Base-by-base conservation (phyloP, 2,888 invertebrate genomes). In the Heliconius hortense region DNA sequence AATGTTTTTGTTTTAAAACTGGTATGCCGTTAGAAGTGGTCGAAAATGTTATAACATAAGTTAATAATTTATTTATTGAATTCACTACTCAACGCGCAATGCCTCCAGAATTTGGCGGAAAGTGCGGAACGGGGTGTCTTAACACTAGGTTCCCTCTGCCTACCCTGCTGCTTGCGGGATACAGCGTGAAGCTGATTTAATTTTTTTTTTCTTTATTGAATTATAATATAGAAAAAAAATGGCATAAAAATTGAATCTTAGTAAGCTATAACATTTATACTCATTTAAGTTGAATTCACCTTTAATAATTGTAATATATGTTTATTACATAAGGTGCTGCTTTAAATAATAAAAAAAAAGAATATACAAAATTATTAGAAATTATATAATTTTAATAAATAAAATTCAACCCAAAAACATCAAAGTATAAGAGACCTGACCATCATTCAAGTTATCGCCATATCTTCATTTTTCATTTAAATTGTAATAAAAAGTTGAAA, bases 321-420 rank as follows among this genome's bases (percentile, higher is more conserved):
- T 67, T 43, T 26, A 26, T 24, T 43, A 48, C 53, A 48, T 48
- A 21, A 68, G 68, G 67, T 68, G 67, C 43, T 28, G 67, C 43
- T 28, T 48, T 48, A 48, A 24, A 39, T 43, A 39, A 18, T 48
- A 48, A 7, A 48, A 18, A 28, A 8, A 48, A 18, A 48, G 4
- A 39, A 7, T 43, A 43, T 31, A 64, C 13, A 35, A 63, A 28
- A 35, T 35, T 24, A 56, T 10, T 8, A n/a, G 11, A 13, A 59
- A 59, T 59, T n/a, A 24, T 13, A 59, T 59, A 15, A 26, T 15
- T 60, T n/a, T 24, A 66, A 64, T 21, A 39, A 66, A 24, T 7
- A 15, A 39, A 66, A 24, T 39, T 43, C 66, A 64, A 64, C 39
- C 66, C 39, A 24, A n/a, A n/a, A n/a, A n/a, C n/a, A n/a, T n/a